Evolutionary conservation across 2,113 vertebrate genomes (phyloP).

Genomic region (Cavia porcellus): DNA sequence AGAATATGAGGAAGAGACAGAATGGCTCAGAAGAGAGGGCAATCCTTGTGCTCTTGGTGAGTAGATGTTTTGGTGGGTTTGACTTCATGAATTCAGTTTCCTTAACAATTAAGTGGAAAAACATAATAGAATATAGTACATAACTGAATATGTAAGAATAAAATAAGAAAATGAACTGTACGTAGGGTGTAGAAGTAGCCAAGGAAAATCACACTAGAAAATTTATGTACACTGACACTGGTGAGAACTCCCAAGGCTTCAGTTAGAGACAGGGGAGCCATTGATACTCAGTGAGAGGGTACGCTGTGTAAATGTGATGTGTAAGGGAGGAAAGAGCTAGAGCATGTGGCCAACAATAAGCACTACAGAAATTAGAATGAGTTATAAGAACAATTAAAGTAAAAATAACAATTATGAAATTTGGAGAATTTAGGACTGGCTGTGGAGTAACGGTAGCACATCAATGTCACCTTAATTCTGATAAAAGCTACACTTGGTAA

Average conservation of each 20-base stretch:
- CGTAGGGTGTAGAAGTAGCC: not conserved
- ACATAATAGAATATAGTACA: not conserved
- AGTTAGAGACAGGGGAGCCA: not conserved
- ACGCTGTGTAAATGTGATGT: not conserved
- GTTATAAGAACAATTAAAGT: not conserved
- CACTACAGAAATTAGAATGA: conserved; percentile 6
- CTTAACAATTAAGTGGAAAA: not conserved
- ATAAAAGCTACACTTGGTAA: not conserved
- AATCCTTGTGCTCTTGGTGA: not conserved
- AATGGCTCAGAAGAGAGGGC: not conserved
- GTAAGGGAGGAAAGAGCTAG: not conserved
- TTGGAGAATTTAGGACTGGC: not conserved
- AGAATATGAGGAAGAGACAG: not conserved
- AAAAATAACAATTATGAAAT: not conserved
- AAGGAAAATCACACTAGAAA: not conserved
- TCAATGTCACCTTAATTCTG: not conserved
- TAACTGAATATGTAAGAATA: not conserved
- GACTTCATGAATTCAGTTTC: not conserved
- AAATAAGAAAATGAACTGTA: not conserved
- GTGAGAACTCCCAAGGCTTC: rapidly evolving
- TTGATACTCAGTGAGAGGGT: not conserved
- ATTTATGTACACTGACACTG: not conserved
- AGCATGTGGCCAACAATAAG: not conserved
- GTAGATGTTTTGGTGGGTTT: not conserved
- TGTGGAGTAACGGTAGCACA: not conserved